A percentile compares a stretch with the other conserved stretches of the same genome.
Conservation (phyloP, 1,140 invertebrate species). For the Pseudobourletiella spinata region DNA sequence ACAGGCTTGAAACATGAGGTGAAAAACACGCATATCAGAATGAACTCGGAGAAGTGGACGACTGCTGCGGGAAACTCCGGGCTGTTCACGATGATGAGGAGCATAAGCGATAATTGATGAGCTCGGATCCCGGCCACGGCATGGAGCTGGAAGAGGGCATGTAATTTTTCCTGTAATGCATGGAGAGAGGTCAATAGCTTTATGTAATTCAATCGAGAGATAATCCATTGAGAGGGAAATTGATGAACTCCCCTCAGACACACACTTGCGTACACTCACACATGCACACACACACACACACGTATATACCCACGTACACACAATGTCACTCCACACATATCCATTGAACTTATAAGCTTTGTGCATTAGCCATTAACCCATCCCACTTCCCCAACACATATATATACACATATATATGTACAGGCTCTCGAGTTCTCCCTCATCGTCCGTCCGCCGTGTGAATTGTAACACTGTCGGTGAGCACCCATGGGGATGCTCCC, state of each 20-base stretch:
- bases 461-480: neutral
- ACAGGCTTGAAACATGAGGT: no score
- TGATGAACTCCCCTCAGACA: neutral
- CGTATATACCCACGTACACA: neutral
- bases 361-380: no score
- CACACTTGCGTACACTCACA: neutral
- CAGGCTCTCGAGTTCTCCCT: no score
- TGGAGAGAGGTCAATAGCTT: slow-evolving; percentile 2
- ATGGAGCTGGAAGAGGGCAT: neutral
- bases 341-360: neutral
- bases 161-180: slow-evolving; percentile 1
- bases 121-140: neutral
- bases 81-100: neutral
- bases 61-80: no score
- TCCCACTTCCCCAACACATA: no score
- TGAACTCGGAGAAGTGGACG: no score
- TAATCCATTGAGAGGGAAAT: neutral
- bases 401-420: no score
- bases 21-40: no score
- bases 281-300: neutral
- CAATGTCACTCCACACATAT: neutral
- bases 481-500: no score
- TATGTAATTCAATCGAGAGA: neutral
- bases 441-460: no score
- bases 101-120: neutral